phyloP scores from a whole-genome alignment of 2,888 invertebrate species.

The Acronicta leporina region DNA sequence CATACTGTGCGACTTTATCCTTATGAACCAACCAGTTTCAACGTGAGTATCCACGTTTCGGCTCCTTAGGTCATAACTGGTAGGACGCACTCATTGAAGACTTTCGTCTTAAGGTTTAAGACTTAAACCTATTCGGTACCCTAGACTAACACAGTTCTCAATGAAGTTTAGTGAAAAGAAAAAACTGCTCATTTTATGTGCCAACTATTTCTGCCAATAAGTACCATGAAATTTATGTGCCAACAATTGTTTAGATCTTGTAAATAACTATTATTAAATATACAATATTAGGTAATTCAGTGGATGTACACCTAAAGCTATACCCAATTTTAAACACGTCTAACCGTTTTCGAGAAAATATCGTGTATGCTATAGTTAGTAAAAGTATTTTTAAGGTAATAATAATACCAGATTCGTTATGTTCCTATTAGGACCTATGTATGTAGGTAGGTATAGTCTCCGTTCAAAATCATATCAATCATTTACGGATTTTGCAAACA shows the following conservation, averaged over 20 bases:
- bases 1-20: too few relatives aligned
- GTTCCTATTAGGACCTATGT: slow-evolving; percentile 31
- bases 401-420: slow-evolving; percentile 18
- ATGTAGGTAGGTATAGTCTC: slow-evolving; percentile 28
- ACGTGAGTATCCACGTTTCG: too few relatives aligned
- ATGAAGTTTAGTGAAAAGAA: slow-evolving; percentile 37
- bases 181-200: slow-evolving; percentile 64
- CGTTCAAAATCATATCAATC: slow-evolving; percentile 33
- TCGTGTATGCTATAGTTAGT: slow-evolving; percentile 23
- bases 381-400: slow-evolving; percentile 5
- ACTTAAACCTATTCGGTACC: too few relatives aligned
- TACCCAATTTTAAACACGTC: slow-evolving; percentile 35
- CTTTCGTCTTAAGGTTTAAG: too few relatives aligned
- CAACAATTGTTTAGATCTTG: slow-evolving; percentile 58
- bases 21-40: too few relatives aligned
- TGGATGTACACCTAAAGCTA: background rate
- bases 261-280: slow-evolving; percentile 42
- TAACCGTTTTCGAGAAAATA: slow-evolving; percentile 31
- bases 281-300: slow-evolving; percentile 19
- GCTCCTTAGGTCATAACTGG: too few relatives aligned
- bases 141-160: too few relatives aligned
- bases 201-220: slow-evolving; percentile 56
- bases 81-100: too few relatives aligned
- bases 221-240: slow-evolving; percentile 62
- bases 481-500: background rate